A percentile compares a stretch with the other conserved stretches of the same genome.
Evolutionary conservation across 2,888 invertebrate genomes (phyloP).

Genomic region (Embidobia sp.): DNA sequence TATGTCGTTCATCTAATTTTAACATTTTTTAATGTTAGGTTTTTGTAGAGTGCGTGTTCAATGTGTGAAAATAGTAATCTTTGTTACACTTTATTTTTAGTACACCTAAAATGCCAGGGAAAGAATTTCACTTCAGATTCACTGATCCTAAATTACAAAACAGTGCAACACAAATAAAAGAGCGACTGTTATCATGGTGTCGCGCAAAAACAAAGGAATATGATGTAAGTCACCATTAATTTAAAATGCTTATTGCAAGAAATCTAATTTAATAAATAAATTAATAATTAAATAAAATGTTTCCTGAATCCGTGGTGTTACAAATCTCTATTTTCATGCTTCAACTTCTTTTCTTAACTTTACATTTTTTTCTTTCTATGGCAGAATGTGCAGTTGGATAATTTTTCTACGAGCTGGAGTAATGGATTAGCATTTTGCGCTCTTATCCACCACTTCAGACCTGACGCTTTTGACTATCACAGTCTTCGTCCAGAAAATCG

Average conservation of each 20-base stretch:
- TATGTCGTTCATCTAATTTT: background rate
- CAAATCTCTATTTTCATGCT: no score
- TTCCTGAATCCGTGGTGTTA: no score
- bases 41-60: background rate
- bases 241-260: background rate
- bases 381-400: conserved; percentile 96
- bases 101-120: conserved; percentile 89
- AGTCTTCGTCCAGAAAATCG: conserved; percentile 93
- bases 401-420: conserved; percentile 99
- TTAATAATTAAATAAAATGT: no score
- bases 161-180: conserved; percentile 97
- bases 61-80: conserved; percentile 3
- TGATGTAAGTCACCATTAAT: conserved; percentile 86
- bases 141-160: conserved; percentile 94
- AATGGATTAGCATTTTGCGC: conserved; percentile 99
- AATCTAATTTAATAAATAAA: no score
- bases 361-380: no score
- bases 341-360: no score
- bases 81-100: conserved; percentile 82
- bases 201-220: conserved; percentile 98
- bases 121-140: conserved; percentile 92
- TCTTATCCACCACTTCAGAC: conserved; percentile 98
- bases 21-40: background rate
- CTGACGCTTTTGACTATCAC: conserved; percentile 97
- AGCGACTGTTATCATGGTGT: conserved; percentile 98